A percentile compares a stretch with the other conserved stretches of the same genome.
Conservation (phyloP, 2,113 vertebrate genomes). For the Columba livia region DNA sequence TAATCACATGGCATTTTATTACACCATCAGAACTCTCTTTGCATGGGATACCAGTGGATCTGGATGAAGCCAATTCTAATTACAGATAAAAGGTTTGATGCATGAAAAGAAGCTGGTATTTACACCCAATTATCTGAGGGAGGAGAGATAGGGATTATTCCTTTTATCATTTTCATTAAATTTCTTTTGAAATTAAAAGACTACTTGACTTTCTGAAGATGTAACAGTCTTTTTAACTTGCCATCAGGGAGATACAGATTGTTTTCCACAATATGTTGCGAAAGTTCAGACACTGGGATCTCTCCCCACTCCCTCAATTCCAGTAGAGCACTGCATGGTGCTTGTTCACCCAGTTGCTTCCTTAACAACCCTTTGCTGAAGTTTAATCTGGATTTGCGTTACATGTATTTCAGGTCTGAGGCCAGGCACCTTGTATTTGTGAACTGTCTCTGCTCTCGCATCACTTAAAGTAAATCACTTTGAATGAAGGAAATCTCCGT, state of each 20-base stretch:
- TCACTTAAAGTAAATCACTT: neutral
- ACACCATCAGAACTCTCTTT: neutral
- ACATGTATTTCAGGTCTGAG: neutral
- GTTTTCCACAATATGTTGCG: neutral
- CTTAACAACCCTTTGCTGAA: neutral
- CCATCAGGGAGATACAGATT: neutral
- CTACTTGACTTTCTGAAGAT: slow-evolving; percentile 41
- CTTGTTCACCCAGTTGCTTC: neutral
- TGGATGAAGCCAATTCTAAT: slow-evolving; percentile 56
- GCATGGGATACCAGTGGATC: slow-evolving; percentile 24
- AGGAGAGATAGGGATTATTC: slow-evolving; percentile 26
- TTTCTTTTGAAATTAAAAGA: slow-evolving; percentile 59
- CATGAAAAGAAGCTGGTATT: slow-evolving; percentile 57
- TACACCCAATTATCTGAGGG: slow-evolving; percentile 62
- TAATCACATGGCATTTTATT: slow-evolving; percentile 38
- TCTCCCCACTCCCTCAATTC: neutral
- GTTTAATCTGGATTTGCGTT: neutral
- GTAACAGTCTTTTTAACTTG: slow-evolving; percentile 43
- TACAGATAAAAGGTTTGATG: slow-evolving; percentile 63
- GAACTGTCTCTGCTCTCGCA: neutral
- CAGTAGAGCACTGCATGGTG: neutral
- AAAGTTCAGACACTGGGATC: neutral
- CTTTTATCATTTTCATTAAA: slow-evolving; percentile 65
- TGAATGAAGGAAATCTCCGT: neutral
- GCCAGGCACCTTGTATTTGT: neutral